phyloP scores from a whole-genome alignment of 1,140 invertebrate species.

The Diabrotica undecimpunctata region DNA sequence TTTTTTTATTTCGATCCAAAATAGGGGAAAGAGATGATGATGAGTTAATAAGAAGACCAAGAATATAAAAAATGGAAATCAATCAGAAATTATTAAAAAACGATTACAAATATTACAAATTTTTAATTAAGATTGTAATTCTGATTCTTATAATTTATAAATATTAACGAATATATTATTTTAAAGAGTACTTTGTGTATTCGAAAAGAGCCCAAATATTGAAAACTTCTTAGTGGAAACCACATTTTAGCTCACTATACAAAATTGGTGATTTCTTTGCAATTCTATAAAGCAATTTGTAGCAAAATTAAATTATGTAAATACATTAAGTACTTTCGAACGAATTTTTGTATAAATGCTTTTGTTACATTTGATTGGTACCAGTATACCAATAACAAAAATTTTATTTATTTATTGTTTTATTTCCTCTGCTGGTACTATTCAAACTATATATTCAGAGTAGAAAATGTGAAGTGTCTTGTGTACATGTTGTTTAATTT shows the following conservation, averaged over 20 bases:
- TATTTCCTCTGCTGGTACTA: conserved; percentile 24
- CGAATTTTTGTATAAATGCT: conserved; percentile 14
- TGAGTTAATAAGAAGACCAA: too few relatives aligned
- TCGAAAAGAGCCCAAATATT: not conserved
- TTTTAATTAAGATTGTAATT: too few relatives aligned
- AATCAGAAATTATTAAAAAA: too few relatives aligned
- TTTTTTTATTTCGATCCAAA: too few relatives aligned
- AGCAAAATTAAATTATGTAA: too few relatives aligned
- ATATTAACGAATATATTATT: too few relatives aligned
- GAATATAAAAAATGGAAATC: too few relatives aligned
- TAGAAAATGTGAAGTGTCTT: conserved; percentile 38
- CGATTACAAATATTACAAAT: too few relatives aligned
- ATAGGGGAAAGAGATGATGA: too few relatives aligned
- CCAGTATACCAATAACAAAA: conserved; percentile 5
- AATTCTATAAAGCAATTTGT: not conserved
- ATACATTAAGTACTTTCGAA: not conserved
- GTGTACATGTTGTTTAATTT: conserved; percentile 40
- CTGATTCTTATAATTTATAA: too few relatives aligned
- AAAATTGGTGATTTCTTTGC: not conserved
- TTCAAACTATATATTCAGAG: conserved; percentile 27
- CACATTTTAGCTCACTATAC: not conserved
- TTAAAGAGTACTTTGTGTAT: too few relatives aligned
- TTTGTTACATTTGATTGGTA: conserved; percentile 18
- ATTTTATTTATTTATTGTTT: conserved; percentile 11
- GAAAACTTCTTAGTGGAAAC: not conserved